A percentile compares a stretch with the other conserved stretches of the same genome.
These are phyloP conservation scores for Thinocorus orbignyianus DNA, from an alignment of 2,113 vertebrate species.

Conservation along the genomic window DNA sequence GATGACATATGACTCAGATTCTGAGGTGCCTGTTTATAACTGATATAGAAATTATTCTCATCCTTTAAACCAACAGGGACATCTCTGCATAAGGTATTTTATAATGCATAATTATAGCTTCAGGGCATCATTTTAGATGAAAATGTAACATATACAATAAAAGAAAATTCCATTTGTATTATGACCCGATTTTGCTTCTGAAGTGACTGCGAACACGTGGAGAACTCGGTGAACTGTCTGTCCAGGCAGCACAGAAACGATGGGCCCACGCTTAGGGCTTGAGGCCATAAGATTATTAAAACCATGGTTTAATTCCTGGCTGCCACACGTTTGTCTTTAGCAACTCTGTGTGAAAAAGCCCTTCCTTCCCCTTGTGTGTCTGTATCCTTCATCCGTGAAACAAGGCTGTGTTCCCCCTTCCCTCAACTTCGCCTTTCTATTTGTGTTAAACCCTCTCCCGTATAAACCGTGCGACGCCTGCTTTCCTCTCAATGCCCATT, in stretches of 20 bases:
- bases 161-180: constrained; percentile 12
- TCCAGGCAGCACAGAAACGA: background rate
- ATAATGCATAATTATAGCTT: constrained; percentile 30
- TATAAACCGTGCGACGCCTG: background rate
- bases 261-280: fast-evolving
- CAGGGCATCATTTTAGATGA: constrained; percentile 31
- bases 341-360: background rate
- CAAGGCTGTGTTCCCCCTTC: background rate
- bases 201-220: background rate
- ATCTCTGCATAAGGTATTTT: background rate
- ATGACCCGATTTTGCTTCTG: background rate
- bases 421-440: background rate
- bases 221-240: background rate
- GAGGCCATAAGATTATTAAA: background rate
- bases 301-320: background rate
- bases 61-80: constrained; percentile 33
- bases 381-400: background rate
- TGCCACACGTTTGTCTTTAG: background rate
- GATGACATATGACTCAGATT: background rate
- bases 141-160: constrained; percentile 23
- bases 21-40: constrained; percentile 34
- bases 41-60: constrained; percentile 50
- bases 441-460: background rate
- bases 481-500: background rate
- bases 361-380: background rate